These are phyloP conservation scores for Rhinophrynus dorsalis DNA, from an alignment of 2,797 vertebrate genomes.

Conservation along the genomic window DNA sequence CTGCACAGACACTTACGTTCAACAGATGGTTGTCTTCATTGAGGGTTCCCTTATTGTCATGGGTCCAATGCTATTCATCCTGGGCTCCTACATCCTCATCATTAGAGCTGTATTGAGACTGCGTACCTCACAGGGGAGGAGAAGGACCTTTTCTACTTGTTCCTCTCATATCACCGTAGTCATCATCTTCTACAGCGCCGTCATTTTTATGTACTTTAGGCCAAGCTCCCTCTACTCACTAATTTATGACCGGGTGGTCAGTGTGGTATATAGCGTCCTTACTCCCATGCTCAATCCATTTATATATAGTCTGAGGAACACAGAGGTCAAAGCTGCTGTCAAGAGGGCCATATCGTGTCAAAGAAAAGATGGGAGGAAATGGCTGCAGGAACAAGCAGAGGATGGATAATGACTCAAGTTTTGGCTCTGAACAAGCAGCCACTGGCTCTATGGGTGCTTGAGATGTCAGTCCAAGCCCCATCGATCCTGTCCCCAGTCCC, in stretches of 20 bases:
- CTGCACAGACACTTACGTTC: slow-evolving; percentile 27
- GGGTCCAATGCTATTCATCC: slow-evolving; percentile 29
- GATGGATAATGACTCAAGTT: not conserved
- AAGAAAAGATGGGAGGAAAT: not conserved
- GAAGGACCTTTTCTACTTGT: too few relatives aligned
- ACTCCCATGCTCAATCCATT: slow-evolving; percentile 34
- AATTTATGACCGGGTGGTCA: slow-evolving; percentile 14
- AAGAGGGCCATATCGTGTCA: not conserved
- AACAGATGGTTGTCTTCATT: slow-evolving; percentile 25
- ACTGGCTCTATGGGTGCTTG: too few relatives aligned
- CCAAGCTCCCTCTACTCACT: slow-evolving; percentile 17
- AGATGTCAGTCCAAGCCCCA: too few relatives aligned
- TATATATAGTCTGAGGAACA: slow-evolving; percentile 37
- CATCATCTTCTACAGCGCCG: slow-evolving; percentile 28
- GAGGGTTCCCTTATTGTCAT: slow-evolving; percentile 23
- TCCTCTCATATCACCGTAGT: slow-evolving; percentile 38
- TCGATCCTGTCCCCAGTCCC: too few relatives aligned
- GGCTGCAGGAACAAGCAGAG: not conserved
- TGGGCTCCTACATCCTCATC: slow-evolving; percentile 30
- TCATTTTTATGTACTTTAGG: slow-evolving; percentile 35
- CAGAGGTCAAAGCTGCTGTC: slow-evolving; percentile 22
- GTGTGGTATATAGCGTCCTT: slow-evolving; percentile 27
- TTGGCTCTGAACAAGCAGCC: too few relatives aligned
- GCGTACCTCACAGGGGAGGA: not conserved
- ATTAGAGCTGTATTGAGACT: slow-evolving; percentile 21